Conservation (phyloP, 2,888 invertebrate species). For the Ormyrus rosae region DNA sequence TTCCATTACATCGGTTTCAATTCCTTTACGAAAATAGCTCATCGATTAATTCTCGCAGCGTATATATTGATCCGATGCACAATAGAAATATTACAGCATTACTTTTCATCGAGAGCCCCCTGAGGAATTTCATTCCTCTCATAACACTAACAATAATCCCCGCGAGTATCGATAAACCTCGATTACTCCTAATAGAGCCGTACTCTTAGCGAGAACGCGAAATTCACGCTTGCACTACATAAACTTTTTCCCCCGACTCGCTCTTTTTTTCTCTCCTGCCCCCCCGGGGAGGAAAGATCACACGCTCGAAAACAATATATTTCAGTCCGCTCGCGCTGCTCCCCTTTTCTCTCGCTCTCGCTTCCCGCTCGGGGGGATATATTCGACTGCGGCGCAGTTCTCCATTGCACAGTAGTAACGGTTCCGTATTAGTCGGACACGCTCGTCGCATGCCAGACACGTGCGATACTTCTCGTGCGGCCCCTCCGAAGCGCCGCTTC, state of each 20-base stretch:
- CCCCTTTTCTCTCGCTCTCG: not conserved
- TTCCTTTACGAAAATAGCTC: too few relatives aligned
- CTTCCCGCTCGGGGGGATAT: slow-evolving; percentile 6
- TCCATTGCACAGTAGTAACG: slow-evolving; percentile 20
- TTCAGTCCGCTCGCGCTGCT: slow-evolving; percentile 1
- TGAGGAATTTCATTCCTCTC: too few relatives aligned
- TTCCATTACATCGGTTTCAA: too few relatives aligned
- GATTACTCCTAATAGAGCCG: too few relatives aligned
- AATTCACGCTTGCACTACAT: slow-evolving; percentile 15
- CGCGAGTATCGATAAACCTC: too few relatives aligned
- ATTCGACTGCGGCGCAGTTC: not conserved
- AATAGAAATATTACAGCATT: too few relatives aligned
- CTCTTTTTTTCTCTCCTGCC: not conserved
- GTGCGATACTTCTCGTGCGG: slow-evolving; percentile 15
- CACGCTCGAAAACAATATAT: slow-evolving; percentile 41
- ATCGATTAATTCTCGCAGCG: too few relatives aligned
- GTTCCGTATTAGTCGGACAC: slow-evolving; percentile 40
- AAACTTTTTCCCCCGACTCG: slow-evolving; percentile 14
- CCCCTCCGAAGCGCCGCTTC: too few relatives aligned
- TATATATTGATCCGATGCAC: too few relatives aligned
- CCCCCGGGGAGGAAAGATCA: not conserved
- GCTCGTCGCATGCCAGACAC: slow-evolving; percentile 40
- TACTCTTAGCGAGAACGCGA: not conserved
- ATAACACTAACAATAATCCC: too few relatives aligned
- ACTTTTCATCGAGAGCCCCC: too few relatives aligned